Conservation (phyloP, 2,113 vertebrate species). For the Heliornis fulica region DNA sequence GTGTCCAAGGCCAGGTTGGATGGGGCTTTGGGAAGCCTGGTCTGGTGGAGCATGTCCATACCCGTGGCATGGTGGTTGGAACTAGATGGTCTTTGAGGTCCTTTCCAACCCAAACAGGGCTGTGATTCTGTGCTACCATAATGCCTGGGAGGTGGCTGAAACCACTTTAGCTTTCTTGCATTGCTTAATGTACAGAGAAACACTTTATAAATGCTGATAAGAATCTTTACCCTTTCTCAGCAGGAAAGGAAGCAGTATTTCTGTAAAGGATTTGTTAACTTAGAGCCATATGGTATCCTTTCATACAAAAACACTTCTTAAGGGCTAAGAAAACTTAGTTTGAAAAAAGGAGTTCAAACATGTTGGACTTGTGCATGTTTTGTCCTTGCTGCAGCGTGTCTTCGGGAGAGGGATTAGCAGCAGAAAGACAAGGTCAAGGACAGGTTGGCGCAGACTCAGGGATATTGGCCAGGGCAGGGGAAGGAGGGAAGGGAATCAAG, state of each 20-base stretch:
- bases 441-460: neutral
- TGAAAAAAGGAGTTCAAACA: neutral
- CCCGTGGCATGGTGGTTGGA: too few relatives aligned
- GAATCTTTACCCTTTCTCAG: neutral
- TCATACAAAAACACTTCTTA: neutral
- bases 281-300: conserved; percentile 31
- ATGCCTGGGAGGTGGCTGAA: conserved; percentile 14
- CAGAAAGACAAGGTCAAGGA: neutral
- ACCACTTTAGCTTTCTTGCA: neutral
- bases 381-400: neutral
- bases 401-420: neutral
- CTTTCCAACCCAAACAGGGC: too few relatives aligned
- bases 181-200: conserved; percentile 5
- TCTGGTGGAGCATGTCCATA: too few relatives aligned
- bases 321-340: neutral
- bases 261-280: neutral
- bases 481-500: neutral
- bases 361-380: neutral
- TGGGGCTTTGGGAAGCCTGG: too few relatives aligned
- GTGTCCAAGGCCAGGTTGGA: too few relatives aligned
- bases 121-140: too few relatives aligned
- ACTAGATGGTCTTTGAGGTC: too few relatives aligned
- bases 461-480: neutral
- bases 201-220: neutral
- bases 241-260: conserved; percentile 23